A percentile compares a stretch with the other conserved stretches of the same genome.
These are phyloP conservation scores for Mesocricetus auratus DNA, from an alignment of 2,113 vertebrate genomes.

Conservation along the genomic window DNA sequence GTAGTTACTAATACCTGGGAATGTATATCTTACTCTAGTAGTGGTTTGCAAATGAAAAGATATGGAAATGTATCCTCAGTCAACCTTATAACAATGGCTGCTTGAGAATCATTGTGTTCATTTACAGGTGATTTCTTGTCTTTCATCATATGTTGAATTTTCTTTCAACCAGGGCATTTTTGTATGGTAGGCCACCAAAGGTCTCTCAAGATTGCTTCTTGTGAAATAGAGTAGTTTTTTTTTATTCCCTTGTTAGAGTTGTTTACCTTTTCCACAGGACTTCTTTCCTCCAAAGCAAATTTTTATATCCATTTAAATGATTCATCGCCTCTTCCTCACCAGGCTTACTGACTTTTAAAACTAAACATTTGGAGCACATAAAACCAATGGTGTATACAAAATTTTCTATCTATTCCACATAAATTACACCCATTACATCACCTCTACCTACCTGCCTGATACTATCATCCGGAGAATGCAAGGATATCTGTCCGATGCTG, in stretches of 20 bases:
- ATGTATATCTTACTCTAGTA: background rate
- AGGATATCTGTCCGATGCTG: background rate
- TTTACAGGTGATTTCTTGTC: background rate
- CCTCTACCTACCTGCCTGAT: background rate
- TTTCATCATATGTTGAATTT: conserved; percentile 21
- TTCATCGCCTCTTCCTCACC: background rate
- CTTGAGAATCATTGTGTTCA: background rate
- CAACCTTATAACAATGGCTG: background rate
- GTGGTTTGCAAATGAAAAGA: background rate
- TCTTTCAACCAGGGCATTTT: conserved; percentile 30
- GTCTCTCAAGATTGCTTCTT: background rate
- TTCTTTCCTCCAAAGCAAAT: conserved; percentile 56
- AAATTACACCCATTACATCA: conserved; percentile 14
- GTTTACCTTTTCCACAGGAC: conserved; percentile 46
- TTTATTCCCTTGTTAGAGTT: conserved; percentile 49
- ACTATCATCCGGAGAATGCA: background rate
- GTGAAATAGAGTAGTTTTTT: conserved; percentile 10
- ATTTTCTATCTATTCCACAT: conserved; percentile 37
- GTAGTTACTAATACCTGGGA: background rate
- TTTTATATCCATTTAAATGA: conserved; percentile 47
- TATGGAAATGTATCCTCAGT: background rate
- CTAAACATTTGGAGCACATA: background rate
- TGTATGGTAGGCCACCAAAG: background rate
- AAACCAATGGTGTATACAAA: conserved; percentile 31
- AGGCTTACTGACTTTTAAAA: conserved; percentile 62